phyloP scores from a whole-genome alignment of 2,797 vertebrate species.

The Momotus momota region DNA sequence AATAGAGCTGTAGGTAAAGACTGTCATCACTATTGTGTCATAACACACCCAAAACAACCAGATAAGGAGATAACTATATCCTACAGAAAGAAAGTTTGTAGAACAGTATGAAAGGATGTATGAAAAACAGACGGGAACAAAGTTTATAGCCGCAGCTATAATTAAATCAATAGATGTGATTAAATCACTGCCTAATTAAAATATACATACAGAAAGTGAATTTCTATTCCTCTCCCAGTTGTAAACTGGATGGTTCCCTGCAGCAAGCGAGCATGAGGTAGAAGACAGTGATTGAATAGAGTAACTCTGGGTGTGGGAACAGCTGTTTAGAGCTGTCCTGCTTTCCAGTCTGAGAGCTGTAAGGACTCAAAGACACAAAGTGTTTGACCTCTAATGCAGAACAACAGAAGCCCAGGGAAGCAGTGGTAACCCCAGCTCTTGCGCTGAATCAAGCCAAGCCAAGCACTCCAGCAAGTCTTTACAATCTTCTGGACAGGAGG shows the following conservation, averaged over 20 bases:
- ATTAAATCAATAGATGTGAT: neutral
- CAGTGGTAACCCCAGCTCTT: neutral
- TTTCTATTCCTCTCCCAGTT: neutral
- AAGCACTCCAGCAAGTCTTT: neutral
- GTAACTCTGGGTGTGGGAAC: neutral
- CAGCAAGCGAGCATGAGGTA: neutral
- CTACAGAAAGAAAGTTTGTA: neutral
- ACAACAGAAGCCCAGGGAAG: fast-evolving
- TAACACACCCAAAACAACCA: neutral
- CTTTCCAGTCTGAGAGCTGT: neutral
- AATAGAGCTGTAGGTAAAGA: neutral
- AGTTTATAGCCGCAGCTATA: neutral
- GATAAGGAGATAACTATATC: neutral
- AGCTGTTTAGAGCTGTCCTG: neutral
- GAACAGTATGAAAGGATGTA: neutral
- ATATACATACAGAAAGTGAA: neutral
- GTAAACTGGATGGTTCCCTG: neutral
- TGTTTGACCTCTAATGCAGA: neutral
- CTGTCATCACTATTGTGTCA: neutral
- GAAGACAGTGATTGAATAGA: neutral
- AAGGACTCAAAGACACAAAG: neutral
- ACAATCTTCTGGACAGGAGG: neutral
- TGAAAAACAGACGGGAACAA: neutral
- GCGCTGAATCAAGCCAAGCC: neutral
- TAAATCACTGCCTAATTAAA: neutral